Evolutionary conservation across 2,797 vertebrate species (phyloP).

Genomic region (Sebastes trivittatus): DNA sequence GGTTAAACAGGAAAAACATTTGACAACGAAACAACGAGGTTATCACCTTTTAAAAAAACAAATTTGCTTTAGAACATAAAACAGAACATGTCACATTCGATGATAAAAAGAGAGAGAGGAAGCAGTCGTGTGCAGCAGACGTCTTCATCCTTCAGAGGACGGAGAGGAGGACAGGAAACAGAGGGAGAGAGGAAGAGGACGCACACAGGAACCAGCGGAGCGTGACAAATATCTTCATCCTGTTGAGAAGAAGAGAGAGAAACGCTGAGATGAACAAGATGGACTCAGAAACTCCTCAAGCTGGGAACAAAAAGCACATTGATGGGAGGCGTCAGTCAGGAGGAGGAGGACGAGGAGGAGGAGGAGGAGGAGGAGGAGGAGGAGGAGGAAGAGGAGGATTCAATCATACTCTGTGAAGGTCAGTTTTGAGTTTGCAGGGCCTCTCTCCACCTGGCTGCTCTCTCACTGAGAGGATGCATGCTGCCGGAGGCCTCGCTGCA

Average conservation of each 20-base stretch:
- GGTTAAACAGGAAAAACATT: not conserved
- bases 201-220: conserved; percentile 16
- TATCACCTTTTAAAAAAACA: not conserved
- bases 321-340: conserved; percentile 57
- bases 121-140: not conserved
- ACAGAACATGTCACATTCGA: not conserved
- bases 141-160: conserved; percentile 27
- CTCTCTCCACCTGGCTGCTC: conserved; percentile 71
- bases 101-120: not conserved
- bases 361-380: not conserved
- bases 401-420: conserved; percentile 79
- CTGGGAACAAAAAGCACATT: conserved; percentile 69
- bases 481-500: conserved; percentile 25
- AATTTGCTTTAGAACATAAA: not conserved
- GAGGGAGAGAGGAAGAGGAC: conserved; percentile 2
- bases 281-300: conserved; percentile 27
- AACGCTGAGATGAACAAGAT: conserved; percentile 32
- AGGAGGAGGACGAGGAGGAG: no score
- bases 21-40: not conserved
- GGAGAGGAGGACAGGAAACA: conserved; percentile 19
- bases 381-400: conserved; percentile 66
- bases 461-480: conserved; percentile 51
- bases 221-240: conserved; percentile 51
- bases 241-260: not conserved
- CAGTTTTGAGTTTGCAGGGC: conserved; percentile 62